phyloP scores from a whole-genome alignment of 2,797 vertebrate genomes.

The Thalassophryne amazonica region DNA sequence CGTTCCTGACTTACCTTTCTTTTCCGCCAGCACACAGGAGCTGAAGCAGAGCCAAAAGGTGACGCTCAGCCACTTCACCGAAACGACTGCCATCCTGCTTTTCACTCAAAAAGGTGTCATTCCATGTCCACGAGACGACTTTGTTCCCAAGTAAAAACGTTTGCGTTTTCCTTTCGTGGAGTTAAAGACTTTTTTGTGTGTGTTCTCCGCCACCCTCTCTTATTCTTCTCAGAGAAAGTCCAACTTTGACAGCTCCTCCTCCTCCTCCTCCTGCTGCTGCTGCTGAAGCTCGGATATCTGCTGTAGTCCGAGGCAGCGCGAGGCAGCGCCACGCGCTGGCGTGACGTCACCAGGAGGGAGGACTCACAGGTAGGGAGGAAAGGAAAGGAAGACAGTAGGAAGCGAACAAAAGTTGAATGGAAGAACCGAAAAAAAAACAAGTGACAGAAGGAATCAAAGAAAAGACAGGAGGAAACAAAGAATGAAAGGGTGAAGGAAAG shows the following conservation, averaged over 20 bases:
- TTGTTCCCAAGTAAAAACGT: background rate
- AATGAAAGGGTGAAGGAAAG: too few relatives aligned
- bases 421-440: too few relatives aligned
- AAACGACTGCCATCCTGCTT: conserved; percentile 64
- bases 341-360: conserved; percentile 72
- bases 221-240: conserved; percentile 44
- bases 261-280: conserved; percentile 71
- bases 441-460: too few relatives aligned
- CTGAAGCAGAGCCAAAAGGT: conserved; percentile 58
- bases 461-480: too few relatives aligned
- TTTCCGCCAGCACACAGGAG: conserved; percentile 64
- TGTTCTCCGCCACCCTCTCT: too few relatives aligned
- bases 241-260: conserved; percentile 82
- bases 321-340: conserved; percentile 32
- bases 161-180: background rate
- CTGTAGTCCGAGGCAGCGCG: conserved; percentile 23
- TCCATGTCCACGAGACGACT: conserved; percentile 45
- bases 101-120: conserved; percentile 47
- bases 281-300: conserved; percentile 17
- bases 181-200: conserved; percentile 17
- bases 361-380: conserved; percentile 58
- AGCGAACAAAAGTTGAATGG: background rate
- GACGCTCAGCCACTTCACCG: conserved; percentile 61
- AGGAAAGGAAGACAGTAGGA: background rate
- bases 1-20: conserved; percentile 70